Percentiles rank a stretch among this genome's conserved stretches.
phyloP scores from a whole-genome alignment of 2,113 vertebrate species.

The Ammodytes dubius region DNA sequence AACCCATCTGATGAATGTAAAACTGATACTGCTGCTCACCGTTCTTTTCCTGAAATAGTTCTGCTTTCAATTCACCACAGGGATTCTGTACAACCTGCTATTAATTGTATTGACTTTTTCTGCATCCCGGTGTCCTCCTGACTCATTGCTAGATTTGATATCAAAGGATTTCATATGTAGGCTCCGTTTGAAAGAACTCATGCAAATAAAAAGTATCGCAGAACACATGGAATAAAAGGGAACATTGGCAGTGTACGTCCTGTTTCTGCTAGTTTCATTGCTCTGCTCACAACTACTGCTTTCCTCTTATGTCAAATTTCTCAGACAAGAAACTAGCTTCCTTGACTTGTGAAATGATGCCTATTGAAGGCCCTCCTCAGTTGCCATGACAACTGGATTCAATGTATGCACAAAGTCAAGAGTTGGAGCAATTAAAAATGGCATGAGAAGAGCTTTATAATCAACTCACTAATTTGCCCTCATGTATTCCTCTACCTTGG shows the following conservation, averaged over 20 bases:
- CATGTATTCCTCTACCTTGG: conserved; percentile 11
- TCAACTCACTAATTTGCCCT: conserved; percentile 21
- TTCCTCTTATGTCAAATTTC: conserved; percentile 50
- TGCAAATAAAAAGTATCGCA: neutral
- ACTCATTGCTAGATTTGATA: neutral
- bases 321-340: conserved; percentile 37
- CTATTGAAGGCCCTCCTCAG: conserved; percentile 26
- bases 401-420: conserved; percentile 40
- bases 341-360: conserved; percentile 51
- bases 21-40: neutral
- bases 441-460: conserved; percentile 15
- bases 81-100: neutral
- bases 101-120: conserved; percentile 9
- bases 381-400: conserved; percentile 60
- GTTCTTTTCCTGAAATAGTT: neutral
- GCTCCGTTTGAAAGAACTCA: neutral
- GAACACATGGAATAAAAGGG: too few relatives aligned
- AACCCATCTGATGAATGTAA: neutral
- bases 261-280: conserved; percentile 11
- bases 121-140: neutral
- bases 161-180: conserved; percentile 2
- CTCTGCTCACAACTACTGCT: conserved; percentile 30
- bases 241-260: neutral
- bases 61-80: conserved; percentile 17
- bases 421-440: conserved; percentile 43